Base-by-base conservation (phyloP, 2,888 invertebrate species). In the Aphidius colemani region DNA sequence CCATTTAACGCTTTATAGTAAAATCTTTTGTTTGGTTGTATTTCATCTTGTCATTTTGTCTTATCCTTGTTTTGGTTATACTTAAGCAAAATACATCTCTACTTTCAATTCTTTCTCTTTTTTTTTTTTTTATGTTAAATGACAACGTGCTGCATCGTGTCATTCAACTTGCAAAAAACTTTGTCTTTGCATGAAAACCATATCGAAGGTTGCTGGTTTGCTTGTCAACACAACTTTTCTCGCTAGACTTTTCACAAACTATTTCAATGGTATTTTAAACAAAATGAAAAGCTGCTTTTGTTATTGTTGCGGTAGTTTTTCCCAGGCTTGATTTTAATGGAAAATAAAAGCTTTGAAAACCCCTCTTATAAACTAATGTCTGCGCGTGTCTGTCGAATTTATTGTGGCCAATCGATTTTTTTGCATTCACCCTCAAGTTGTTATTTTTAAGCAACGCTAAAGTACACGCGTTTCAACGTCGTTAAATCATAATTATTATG, bases 1-100 rank as follows among this genome's bases (percentile, higher is more conserved):
- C 78, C 78, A 78, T 79, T 80, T 76, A 79, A 78, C 78, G 79
- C 78, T 75, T 75, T 69, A 39, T 39, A 53, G 11, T 41, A 43
- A 75, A 74, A 75, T 75, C 75, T 69, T 10, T 53, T 46, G 9
- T 55, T 57, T 46, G 49, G 48, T 59, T 18, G 13, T 18, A 18
- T 18, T 18, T 18, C 13, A 18, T 18, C 13, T 18, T 18, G 13
- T 18, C 13, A 18, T 18, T 18, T 18, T 18, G 13, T 60, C 62
- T 46, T 60, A 44, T 59, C 61, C 55, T 66, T 64, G 53, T 43
- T 18, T 61, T 53, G 43, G 53, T 55, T 55, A n/a, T 49, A 45
- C 59, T 44, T 50, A n/a, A 59, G 18, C 11, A 44, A 30, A 46
- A 53, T 46, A 61, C 60, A 57, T 44, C 59, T 61, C 67, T 55